Conservation (phyloP, 1,140 invertebrate genomes). For the Pseudomyrmex cubaensis region DNA sequence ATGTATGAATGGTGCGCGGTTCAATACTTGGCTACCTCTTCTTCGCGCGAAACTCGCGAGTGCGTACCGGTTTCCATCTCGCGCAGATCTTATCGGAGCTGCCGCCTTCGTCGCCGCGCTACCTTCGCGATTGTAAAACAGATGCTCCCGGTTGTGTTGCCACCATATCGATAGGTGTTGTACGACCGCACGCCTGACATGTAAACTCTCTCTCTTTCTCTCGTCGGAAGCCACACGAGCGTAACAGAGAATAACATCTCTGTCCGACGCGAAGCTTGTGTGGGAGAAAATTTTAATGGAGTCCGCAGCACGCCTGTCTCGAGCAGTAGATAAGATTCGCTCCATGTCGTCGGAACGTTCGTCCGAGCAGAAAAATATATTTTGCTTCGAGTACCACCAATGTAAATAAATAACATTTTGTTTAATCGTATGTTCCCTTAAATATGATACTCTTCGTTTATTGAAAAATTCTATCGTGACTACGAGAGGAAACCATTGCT, state of each 20-base stretch:
- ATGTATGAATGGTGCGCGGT: slow-evolving; percentile 20
- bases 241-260: slow-evolving; percentile 33
- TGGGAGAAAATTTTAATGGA: slow-evolving; percentile 22
- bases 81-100: slow-evolving; percentile 73
- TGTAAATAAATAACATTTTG: not conserved
- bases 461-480: too few species aligned
- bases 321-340: slow-evolving; percentile 2
- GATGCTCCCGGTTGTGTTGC: slow-evolving; percentile 65
- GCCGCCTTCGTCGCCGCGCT: slow-evolving; percentile 35
- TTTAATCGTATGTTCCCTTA: too few species aligned
- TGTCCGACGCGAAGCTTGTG: not conserved
- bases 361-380: not conserved
- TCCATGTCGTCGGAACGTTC: not conserved
- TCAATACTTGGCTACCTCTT: slow-evolving; percentile 49
- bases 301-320: slow-evolving; percentile 7
- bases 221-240: slow-evolving; percentile 14
- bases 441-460: too few species aligned
- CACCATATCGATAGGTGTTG: slow-evolving; percentile 24
- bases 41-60: slow-evolving; percentile 60
- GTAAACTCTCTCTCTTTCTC: slow-evolving; percentile 1
- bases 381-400: not conserved
- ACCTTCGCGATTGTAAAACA: slow-evolving; percentile 72
- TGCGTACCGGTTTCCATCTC: slow-evolving; percentile 74
- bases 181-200: slow-evolving; percentile 9
- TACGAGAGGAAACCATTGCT: too few species aligned